Base-by-base conservation (phyloP, 1,140 invertebrate genomes). In the Sinella curviseta region DNA sequence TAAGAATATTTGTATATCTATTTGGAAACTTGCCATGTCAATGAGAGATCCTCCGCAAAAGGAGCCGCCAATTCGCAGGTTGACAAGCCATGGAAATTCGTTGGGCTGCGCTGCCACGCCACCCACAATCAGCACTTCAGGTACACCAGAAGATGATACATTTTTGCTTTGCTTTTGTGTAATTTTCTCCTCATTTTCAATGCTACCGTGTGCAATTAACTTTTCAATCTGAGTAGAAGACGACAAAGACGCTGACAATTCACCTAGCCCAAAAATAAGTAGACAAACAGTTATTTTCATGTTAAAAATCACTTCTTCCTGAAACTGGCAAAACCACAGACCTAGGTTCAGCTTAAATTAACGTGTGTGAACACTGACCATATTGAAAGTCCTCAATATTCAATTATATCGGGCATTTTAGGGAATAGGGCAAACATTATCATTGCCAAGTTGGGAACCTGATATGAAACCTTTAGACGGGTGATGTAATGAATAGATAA, bases 11-110 rank as follows among this genome's bases (percentile, higher is more conserved):
- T 48, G 4, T 8, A 48, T 4, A 17, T 4, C 17, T 8, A 48
- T 8, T 48, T 48, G 39, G 17, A 48, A 4, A 48, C 39, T 48
- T 48, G 17, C 60, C 28, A 30, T 8, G 60, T 17, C 17, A 74
- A 74, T 36, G 24, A 74, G 30, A 31, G 70, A 28, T 2, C 70
- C 70, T 4, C 70, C 70, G 31, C 70, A 74, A 31, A 74, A 34
- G 8, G 30, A 12, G 14, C 70, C 30, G 24, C 26, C 70, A 74
- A 74, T 24, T 31, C 16, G 16, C 24, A 74, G 30, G 24, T 74
- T 12, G 3, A 74, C 34, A 31, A 74, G 30, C 70, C 70, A 74
- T 12, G 70, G 70, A 31, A 74, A 74, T 30, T 74, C 70, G 26
- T 33, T 33, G 8, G 3, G 3, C 8, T 8, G 12, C 2, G 70